These are phyloP conservation scores for Spermophilus dauricus DNA, from an alignment of 2,113 vertebrate species.

Conservation along the genomic window DNA sequence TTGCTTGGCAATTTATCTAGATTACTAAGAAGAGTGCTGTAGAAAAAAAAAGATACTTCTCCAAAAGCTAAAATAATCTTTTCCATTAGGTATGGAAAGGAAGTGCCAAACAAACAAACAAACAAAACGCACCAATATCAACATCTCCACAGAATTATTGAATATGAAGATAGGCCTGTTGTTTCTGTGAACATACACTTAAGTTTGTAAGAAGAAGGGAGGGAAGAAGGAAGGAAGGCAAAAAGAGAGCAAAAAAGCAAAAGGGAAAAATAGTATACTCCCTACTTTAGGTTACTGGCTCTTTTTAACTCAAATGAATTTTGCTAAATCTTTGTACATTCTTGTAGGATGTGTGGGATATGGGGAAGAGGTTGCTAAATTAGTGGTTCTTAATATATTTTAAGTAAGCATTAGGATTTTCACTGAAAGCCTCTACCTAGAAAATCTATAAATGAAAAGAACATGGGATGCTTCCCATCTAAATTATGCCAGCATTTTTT, in stretches of 20 bases:
- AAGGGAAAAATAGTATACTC: not conserved
- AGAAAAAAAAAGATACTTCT: not conserved
- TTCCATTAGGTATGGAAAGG: slow-evolving; percentile 27
- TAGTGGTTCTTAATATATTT: not conserved
- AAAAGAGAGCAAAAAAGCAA: not conserved
- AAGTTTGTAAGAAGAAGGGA: not conserved
- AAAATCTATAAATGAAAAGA: not conserved
- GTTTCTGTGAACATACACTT: not conserved
- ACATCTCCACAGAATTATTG: slow-evolving; percentile 19
- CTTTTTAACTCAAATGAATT: not conserved
- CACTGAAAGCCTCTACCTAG: not conserved
- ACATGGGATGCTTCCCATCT: not conserved
- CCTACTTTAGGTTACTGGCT: not conserved
- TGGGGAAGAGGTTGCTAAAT: not conserved
- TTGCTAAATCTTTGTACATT: not conserved
- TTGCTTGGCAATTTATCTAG: slow-evolving; percentile 82
- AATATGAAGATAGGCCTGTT: not conserved
- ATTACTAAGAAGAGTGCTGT: slow-evolving; percentile 70
- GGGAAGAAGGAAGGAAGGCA: not conserved
- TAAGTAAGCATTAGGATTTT: not conserved
- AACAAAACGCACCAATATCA: not conserved
- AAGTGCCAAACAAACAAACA: slow-evolving; percentile 40
- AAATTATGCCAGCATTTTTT: not conserved
- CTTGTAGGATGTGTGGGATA: not conserved
- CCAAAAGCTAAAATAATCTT: not conserved